Evolutionary conservation across 35 echinoderm and acorn worm species (phyloP).

Genomic region (Hemicentrotus pulcherrimus): DNA sequence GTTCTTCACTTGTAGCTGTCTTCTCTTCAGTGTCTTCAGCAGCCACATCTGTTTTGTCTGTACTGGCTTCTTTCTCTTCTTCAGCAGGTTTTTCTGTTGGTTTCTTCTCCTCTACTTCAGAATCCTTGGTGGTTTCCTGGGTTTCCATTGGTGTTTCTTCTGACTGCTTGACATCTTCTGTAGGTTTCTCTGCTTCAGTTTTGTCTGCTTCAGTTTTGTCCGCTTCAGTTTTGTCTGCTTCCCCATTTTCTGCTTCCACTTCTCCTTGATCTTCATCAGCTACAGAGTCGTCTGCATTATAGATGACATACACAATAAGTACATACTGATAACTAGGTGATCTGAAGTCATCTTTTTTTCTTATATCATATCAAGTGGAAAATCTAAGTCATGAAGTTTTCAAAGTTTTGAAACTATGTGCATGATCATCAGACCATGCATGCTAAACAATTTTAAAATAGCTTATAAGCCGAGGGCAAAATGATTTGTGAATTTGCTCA

Average conservation of each 20-base stretch:
- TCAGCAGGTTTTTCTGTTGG: neutral
- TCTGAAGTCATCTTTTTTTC: neutral
- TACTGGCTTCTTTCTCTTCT: constrained; percentile 33
- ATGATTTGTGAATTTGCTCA: no score
- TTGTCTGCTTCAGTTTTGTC: neutral
- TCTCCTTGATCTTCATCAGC: neutral
- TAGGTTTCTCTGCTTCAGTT: neutral
- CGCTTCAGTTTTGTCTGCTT: neutral
- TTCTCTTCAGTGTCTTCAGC: constrained; percentile 36
- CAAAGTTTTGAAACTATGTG: no score
- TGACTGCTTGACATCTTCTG: neutral
- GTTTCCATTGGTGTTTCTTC: constrained; percentile 11
- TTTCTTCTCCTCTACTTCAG: neutral
- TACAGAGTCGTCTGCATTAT: neutral
- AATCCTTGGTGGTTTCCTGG: neutral
- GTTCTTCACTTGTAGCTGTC: constrained; percentile 28
- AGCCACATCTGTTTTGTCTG: constrained; percentile 8
- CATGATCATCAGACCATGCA: no score
- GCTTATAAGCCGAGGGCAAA: no score
- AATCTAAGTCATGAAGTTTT: no score
- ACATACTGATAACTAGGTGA: neutral
- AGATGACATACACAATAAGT: neutral
- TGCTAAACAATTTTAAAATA: no score
- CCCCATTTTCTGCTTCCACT: neutral
- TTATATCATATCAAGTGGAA: no score